Conservation (phyloP, 2,113 vertebrate species). For the Pycnonotus jocosus region DNA sequence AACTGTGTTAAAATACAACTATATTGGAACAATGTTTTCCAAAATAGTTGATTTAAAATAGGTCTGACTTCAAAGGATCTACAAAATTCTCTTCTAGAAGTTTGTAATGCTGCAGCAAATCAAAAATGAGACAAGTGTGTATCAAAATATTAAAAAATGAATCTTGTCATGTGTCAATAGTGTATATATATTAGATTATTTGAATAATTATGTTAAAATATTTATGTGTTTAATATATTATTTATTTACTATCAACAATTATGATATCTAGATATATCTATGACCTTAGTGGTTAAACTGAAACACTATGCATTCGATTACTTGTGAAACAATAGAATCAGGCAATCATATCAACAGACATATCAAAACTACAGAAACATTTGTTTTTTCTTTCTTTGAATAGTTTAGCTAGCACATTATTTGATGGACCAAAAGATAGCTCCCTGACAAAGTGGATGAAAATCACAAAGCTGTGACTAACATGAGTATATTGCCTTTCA, state of each 20-base stretch:
- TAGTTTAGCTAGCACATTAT: neutral
- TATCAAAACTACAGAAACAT: neutral
- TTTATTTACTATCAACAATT: neutral
- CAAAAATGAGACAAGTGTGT: neutral
- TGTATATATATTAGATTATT: neutral
- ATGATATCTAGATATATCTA: neutral
- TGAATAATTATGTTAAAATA: neutral
- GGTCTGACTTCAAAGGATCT: neutral
- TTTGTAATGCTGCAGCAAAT: neutral
- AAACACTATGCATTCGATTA: neutral
- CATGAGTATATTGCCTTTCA: neutral
- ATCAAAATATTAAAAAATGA: neutral
- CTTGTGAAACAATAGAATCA: neutral
- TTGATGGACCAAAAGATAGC: neutral
- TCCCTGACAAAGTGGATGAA: slow-evolving; percentile 4
- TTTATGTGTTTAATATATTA: neutral
- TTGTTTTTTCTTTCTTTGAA: neutral
- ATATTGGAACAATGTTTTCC: neutral
- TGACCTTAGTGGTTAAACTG: neutral
- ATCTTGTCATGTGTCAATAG: neutral
- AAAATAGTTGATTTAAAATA: neutral
- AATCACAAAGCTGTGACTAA: neutral
- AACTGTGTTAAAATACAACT: neutral
- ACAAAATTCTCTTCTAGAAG: neutral
- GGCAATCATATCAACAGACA: neutral